Base-by-base conservation (phyloP, 1,140 invertebrate genomes). In the Epicauta chinensis region DNA sequence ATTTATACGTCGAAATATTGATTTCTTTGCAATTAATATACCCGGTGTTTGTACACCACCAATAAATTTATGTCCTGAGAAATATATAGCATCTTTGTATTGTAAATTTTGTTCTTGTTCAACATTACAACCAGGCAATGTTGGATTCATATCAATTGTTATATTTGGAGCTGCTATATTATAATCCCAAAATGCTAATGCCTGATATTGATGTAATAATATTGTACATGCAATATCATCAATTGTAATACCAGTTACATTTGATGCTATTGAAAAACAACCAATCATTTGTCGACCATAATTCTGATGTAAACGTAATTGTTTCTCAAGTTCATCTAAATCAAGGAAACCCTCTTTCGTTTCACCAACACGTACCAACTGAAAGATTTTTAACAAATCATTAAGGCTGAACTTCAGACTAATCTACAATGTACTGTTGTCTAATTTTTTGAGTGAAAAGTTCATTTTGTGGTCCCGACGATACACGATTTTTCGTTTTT, bases 1-100 rank as follows among this genome's bases (percentile, higher is more conserved):
- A 47, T 61, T 61, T 12, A 63, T 14, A 54, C 31, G 75, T 47
- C 71, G 67, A 60, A 86, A 83, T 5, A 87, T 56, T 3, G 67
- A 63, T 65, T 84, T 84, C 67, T 86, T 86, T 7, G 80, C 82
- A 35, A 86, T 68, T 31, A 87, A 63, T 51, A 87, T 74, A 78
- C 77, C 73, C 71, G 91, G 90, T 10, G 90, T 91, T 64, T 91
- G 87, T 0, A 90, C 83, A 6, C 92, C 93, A 1, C 93, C 93
- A 34, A 93, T 77, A 69, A 95, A 93, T 68, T 94, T 94, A 73
- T 93, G 91, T 30, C 87, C 84, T 16, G 91, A 91, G 65, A 95
- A 91, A 67, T 91, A 93, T 37, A 95, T 78, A 1, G 90, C 91
- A 74, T 96, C 93, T 67, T 95, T 94, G 67, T 68, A 50, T 78